Evolutionary conservation across 2,797 vertebrate species (phyloP).

Genomic region (Chelmon rostratus): DNA sequence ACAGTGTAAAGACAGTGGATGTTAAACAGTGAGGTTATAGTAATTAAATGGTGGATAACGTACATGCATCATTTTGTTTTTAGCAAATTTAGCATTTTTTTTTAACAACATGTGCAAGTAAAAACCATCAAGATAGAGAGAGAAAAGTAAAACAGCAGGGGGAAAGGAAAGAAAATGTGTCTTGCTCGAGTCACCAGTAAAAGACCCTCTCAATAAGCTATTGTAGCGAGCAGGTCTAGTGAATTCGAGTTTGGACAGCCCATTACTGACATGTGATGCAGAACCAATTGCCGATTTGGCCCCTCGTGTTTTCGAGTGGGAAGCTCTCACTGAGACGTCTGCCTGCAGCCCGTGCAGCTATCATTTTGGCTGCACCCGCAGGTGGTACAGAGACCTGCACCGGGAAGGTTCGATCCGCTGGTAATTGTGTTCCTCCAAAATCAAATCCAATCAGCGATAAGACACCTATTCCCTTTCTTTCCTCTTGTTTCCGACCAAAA

Average conservation of each 20-base stretch:
- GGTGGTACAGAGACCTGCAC: constrained; percentile 45
- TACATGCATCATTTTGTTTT: not conserved
- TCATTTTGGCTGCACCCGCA: constrained; percentile 37
- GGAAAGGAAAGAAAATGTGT: constrained; percentile 2
- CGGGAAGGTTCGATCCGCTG: constrained; percentile 55
- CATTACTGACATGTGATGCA: constrained; percentile 62
- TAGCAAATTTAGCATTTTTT: too few species aligned
- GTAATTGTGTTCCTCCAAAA: constrained; percentile 74
- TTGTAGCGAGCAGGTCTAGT: constrained; percentile 25
- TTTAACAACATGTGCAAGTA: too few species aligned
- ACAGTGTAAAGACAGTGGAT: not conserved
- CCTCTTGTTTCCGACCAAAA: constrained; percentile 23
- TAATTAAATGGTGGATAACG: not conserved
- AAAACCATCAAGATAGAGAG: not conserved
- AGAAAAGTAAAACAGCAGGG: constrained; percentile 7
- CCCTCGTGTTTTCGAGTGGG: constrained; percentile 44
- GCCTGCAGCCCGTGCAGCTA: constrained; percentile 43
- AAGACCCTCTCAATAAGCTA: constrained; percentile 33
- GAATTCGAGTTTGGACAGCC: constrained; percentile 53
- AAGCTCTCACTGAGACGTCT: constrained; percentile 25
- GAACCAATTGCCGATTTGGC: constrained; percentile 55
- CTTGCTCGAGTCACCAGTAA: constrained; percentile 23
- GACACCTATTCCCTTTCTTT: constrained; percentile 18
- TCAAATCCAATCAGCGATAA: constrained; percentile 75
- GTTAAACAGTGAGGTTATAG: not conserved